These are phyloP conservation scores for Lasiurus borealis DNA, from an alignment of 2,113 vertebrate genomes.

Conservation along the genomic window DNA sequence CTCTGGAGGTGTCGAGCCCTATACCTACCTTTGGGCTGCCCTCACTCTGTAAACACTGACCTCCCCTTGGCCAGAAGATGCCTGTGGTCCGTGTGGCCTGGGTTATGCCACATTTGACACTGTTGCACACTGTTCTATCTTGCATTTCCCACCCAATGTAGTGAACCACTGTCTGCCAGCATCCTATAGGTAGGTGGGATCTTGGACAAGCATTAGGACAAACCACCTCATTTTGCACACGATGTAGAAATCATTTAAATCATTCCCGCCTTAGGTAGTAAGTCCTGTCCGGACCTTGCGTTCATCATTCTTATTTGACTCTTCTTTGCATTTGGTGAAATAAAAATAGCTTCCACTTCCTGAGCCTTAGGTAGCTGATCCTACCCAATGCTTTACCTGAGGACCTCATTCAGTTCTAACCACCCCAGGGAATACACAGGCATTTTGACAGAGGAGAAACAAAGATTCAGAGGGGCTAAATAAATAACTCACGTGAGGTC, in stretches of 20 bases:
- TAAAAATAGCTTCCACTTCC: background rate
- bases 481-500: background rate
- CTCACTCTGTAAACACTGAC: background rate
- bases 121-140: background rate
- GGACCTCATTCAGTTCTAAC: background rate
- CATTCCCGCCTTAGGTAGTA: background rate
- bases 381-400: background rate
- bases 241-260: background rate
- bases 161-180: background rate
- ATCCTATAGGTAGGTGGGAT: background rate
- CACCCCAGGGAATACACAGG: background rate
- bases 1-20: background rate
- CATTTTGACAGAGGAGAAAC: constrained; percentile 6
- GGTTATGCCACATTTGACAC: background rate
- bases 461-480: background rate
- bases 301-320: background rate
- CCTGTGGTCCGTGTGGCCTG: background rate
- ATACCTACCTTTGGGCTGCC: background rate
- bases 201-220: background rate
- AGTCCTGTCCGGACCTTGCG: background rate
- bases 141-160: background rate
- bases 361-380: background rate
- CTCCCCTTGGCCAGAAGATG: background rate
- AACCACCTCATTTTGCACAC: background rate
- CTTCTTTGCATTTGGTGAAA: background rate